Percentiles rank a stretch among this genome's conserved stretches.
phyloP scores from a whole-genome alignment of 2,888 invertebrate genomes.

The Hyposoter didymator region DNA sequence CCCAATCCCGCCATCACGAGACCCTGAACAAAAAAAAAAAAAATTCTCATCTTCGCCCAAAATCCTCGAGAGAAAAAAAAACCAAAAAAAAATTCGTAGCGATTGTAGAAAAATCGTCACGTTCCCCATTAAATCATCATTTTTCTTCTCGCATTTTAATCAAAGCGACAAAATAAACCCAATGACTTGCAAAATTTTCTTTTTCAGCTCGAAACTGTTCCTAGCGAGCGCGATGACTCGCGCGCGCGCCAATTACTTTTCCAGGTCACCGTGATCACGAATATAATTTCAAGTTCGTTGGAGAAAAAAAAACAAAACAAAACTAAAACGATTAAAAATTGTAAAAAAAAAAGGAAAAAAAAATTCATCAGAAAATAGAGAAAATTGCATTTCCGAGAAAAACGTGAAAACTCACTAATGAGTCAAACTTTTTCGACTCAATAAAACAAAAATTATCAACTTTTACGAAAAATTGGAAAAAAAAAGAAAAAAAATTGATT shows the following conservation, averaged over 20 bases:
- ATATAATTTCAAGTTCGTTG: background rate
- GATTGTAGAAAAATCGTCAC: background rate
- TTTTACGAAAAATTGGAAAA: no score
- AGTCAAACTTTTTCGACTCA: no score
- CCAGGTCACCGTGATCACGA: constrained; percentile 13
- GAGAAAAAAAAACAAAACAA: no score
- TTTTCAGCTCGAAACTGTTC: background rate
- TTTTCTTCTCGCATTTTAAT: background rate
- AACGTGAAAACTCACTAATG: no score
- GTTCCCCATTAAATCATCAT: background rate
- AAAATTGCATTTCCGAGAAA: no score
- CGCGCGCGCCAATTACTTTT: constrained; percentile 19
- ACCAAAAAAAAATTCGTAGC: background rate
- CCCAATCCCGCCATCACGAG: constrained; percentile 95
- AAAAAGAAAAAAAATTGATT: no score
- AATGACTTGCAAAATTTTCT: background rate
- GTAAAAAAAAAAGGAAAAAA: no score
- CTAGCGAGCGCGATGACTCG: background rate
- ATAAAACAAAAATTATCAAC: no score
- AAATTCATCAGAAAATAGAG: no score
- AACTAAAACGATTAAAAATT: no score
- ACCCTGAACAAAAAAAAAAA: constrained; percentile 85
- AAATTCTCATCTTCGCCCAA: background rate
- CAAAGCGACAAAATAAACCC: background rate
- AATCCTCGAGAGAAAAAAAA: constrained; percentile 85